Conservation (phyloP, 2,113 vertebrate genomes). For the Mus musculus region GRCm39 chr2:126510501-126511000, state of each 20-base stretch:
- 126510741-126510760: conserved; percentile 11
- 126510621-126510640: neutral
- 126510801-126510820: conserved; percentile 1
- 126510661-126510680: neutral
- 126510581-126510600: neutral
- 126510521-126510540: neutral
- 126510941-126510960: conserved; percentile 71
- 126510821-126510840: neutral
- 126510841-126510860: conserved; percentile 17
- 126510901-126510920: conserved; percentile 53
- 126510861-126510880: conserved; percentile 24
- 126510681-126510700: neutral
- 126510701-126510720: neutral
- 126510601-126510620: neutral
- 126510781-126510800: conserved; percentile 53
- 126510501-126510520: conserved; percentile 8
- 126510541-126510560: neutral
- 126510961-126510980: conserved; percentile 51
- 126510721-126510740: neutral
- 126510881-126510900: conserved; percentile 20
- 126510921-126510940: conserved; percentile 3
- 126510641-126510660: neutral
- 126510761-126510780: conserved; percentile 23
- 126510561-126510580: conserved; percentile 21
- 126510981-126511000: neutral